Conservation (phyloP, 2,797 vertebrate genomes). For the Tenualosa ilisha region DNA sequence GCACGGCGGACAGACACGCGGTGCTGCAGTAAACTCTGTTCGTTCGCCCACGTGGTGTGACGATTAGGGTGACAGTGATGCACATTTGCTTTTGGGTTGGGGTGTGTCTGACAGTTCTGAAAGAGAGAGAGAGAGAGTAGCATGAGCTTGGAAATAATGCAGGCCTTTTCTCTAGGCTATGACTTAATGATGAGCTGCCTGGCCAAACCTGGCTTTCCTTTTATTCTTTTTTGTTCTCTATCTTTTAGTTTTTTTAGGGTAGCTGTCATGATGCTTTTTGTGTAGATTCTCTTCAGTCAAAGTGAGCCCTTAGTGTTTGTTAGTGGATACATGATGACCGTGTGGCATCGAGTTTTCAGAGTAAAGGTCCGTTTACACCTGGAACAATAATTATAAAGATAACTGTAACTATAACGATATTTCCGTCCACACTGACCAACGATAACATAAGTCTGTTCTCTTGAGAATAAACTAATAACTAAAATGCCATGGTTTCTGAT, state of each 20-base stretch:
- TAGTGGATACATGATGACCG: no score
- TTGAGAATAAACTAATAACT: no score
- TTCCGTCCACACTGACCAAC: no score
- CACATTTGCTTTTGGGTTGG: not conserved
- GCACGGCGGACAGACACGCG: not conserved
- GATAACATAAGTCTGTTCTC: no score
- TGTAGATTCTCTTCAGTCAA: not conserved
- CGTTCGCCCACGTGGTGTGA: not conserved
- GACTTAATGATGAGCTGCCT: constrained; percentile 9
- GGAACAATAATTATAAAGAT: no score
- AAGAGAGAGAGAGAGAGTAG: not conserved
- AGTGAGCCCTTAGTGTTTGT: not conserved
- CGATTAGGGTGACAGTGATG: not conserved
- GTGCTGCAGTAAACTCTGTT: not conserved
- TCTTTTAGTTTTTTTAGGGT: not conserved
- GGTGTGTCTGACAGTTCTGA: not conserved
- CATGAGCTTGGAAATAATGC: constrained; percentile 17
- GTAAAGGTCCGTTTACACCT: no score
- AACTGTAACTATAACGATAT: no score
- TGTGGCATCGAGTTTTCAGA: no score
- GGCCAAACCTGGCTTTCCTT: not conserved
- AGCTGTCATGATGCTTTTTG: not conserved
- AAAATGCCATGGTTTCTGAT: no score
- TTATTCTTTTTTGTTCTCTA: not conserved
- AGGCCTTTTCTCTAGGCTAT: not conserved